Evolutionary conservation across 2,113 vertebrate genomes (phyloP), one percentile per base, ranked within the genome.

Genomic region (Corvus moneduloides): DNA sequence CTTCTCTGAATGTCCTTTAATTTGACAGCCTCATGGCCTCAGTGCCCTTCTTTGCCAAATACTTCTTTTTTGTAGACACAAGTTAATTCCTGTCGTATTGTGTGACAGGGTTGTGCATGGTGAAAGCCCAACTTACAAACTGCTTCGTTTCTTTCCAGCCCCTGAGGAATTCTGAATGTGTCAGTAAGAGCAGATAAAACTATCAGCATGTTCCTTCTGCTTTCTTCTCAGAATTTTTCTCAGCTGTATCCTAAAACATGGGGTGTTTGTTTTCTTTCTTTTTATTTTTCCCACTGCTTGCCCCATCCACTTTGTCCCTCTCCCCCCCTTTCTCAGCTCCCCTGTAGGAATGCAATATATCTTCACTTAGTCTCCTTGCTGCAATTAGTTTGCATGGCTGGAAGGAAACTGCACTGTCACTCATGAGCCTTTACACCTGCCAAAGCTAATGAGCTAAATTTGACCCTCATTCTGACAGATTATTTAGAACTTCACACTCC

Each of bases 161-260:
- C 77, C 87, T 68, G 58, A 92, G 91, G 93, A 95, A 79, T 94
- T 87, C 77, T 87, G 78, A 37, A 76, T 91, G 69, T 95, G 80
- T 94, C 89, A 92, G 86, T 59, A 89, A 74, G 77, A 91, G 80
- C 52, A 91, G 89, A 94, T 94, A 92, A 91, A 95, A 88, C 76
- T 73, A 76, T 75, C 68, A 87, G 71, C 20, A 4, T 30, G 27
- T 82, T 94, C 39, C 62, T 93, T 91, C 89, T 92, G 39, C 43
- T 94, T 94, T 78, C 61, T 67, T 81, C 39, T 48, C 39, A 84
- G 33, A 4, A 0, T 51, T 80, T 83, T 94, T 63, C n/a, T 81
- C 24, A 74, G 32, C 37, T 0, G 0, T 48, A 30, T 56, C 73
- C 48, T 59, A 49, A 88, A 92, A 59, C 35, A 16, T 15, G n/a